Evolutionary conservation across 2,797 vertebrate genomes (phyloP), one percentile per base, ranked within the genome.

Genomic region (Arrhamphus sclerolepis): DNA sequence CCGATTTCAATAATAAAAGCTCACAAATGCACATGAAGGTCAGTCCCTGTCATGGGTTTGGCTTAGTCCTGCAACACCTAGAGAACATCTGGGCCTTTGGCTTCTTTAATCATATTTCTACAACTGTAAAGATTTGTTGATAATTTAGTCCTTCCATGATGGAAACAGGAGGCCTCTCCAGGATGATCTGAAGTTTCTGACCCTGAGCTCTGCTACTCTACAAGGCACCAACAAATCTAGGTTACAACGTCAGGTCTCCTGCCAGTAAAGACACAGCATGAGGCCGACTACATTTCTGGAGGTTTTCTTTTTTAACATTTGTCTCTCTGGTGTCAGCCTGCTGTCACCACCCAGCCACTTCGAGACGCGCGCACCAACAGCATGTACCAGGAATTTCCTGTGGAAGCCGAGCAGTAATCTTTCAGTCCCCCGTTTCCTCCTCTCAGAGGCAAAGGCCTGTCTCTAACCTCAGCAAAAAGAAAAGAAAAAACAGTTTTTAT

Each of bases 361-460:
- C 11, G 56, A 78, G 63, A 73, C 56, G 66, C 48, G 66, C 66
- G 31, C 49, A 66, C 64, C 61, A 70, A 49, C 78, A 51, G 26
- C 43, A 65, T 47, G 58, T 69, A 79, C 55, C 70, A 82, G 75
- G 79, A 88, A 86, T 78, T 80, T 86, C 85, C 81, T 78, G 71
- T 81, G 78, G 72, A 83, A 79, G 80, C 69, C 18, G 4, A 53
- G 77, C 77, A 79, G 49, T 78, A 69, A 78, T 80, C 70, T 75
- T 41, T 59, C 67, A 75, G 77, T 59, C 59, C 65, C 67, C 58
- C 66, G 77, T 74, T 83, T 81, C 77, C 82, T 80, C 62, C 44
- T 64, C 2, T 61, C 16, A 9, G 3, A 66, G 48, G 11, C 0
- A 39, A 31, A 31, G 34, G 18, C 56, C 52, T 46, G 28, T 40